Evolutionary conservation across 2,797 vertebrate species (phyloP).

Genomic region (Darevskia nairensis): DNA sequence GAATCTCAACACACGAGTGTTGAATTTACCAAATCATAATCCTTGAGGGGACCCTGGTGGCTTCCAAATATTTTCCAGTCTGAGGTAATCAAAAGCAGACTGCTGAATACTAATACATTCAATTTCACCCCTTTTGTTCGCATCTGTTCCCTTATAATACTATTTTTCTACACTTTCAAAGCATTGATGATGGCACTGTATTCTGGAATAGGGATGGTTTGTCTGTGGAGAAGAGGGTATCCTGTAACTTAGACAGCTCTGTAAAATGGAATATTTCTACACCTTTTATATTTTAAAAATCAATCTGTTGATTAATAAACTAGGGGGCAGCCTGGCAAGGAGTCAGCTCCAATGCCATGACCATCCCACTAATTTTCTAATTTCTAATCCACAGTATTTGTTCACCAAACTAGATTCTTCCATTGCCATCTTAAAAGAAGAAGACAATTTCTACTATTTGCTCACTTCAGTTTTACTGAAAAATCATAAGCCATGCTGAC

Average conservation of each 20-base stretch:
- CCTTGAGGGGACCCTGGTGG: conserved; percentile 94
- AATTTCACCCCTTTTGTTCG: conserved; percentile 95
- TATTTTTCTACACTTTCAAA: conserved; percentile 81
- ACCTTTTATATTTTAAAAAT: conserved; percentile 62
- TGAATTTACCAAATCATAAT: conserved; percentile 87
- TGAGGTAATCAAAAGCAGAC: conserved; percentile 96
- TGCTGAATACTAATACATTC: conserved; percentile 92
- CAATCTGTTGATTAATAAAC: conserved; percentile 58
- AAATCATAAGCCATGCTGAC: conserved; percentile 6
- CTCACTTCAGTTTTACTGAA: conserved; percentile 20
- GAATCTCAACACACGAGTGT: conserved; percentile 84
- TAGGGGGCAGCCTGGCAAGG: neutral
- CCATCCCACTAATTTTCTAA: conserved; percentile 18
- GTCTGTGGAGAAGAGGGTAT: conserved; percentile 4
- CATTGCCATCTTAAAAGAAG: conserved; percentile 35
- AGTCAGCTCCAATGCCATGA: neutral
- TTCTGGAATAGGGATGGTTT: conserved; percentile 35
- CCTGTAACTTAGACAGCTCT: conserved; percentile 25
- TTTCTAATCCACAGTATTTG: neutral
- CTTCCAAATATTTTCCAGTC: conserved; percentile 93
- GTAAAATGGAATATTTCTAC: conserved; percentile 56
- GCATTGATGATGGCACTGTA: conserved; percentile 67
- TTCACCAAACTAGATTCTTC: neutral
- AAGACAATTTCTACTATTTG: conserved; percentile 21
- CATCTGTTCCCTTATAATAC: conserved; percentile 88